These are phyloP conservation scores for Protomyctophum bolini DNA, from an alignment of 2,113 vertebrate genomes.

Conservation along the genomic window DNA sequence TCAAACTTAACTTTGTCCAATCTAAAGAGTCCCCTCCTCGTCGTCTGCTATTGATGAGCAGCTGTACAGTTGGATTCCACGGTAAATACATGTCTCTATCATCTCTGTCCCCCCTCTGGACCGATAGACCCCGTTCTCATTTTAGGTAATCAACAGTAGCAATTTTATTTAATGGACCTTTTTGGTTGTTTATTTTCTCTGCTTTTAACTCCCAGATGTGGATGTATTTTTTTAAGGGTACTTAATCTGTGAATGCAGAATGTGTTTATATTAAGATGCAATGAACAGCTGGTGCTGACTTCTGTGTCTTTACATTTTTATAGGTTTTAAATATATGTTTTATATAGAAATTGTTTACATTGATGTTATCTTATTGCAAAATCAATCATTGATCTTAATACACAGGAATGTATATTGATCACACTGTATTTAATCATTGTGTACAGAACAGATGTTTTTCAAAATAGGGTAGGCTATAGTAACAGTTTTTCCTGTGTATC, in stretches of 20 bases:
- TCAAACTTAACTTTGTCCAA: neutral
- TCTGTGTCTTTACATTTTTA: slow-evolving; percentile 36
- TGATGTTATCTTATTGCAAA: slow-evolving; percentile 57
- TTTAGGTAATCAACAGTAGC: slow-evolving; percentile 35
- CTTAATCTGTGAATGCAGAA: slow-evolving; percentile 60
- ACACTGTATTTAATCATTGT: slow-evolving; percentile 80
- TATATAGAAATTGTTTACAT: slow-evolving; percentile 65
- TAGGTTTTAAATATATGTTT: slow-evolving; percentile 44
- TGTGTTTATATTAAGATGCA: slow-evolving; percentile 52
- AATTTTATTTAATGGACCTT: slow-evolving; percentile 21
- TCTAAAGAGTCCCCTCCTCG: slow-evolving; percentile 33
- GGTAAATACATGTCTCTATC: slow-evolving; percentile 36
- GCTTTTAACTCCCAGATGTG: slow-evolving; percentile 37
- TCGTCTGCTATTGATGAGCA: slow-evolving; percentile 51
- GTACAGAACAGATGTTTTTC: slow-evolving; percentile 72
- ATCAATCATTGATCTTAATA: slow-evolving; percentile 62
- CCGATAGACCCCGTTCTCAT: slow-evolving; percentile 24
- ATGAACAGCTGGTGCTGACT: slow-evolving; percentile 77
- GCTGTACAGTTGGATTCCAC: slow-evolving; percentile 43
- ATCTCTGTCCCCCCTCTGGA: slow-evolving; percentile 29
- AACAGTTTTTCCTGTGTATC: slow-evolving; percentile 22
- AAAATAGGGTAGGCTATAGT: slow-evolving; percentile 43
- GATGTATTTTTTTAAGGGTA: slow-evolving; percentile 38
- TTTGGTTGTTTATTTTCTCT: slow-evolving; percentile 12
- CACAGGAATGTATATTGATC: slow-evolving; percentile 77